These are phyloP conservation scores for Sebastes vulpes DNA, from an alignment of 2,797 vertebrate species.

Conservation along the genomic window DNA sequence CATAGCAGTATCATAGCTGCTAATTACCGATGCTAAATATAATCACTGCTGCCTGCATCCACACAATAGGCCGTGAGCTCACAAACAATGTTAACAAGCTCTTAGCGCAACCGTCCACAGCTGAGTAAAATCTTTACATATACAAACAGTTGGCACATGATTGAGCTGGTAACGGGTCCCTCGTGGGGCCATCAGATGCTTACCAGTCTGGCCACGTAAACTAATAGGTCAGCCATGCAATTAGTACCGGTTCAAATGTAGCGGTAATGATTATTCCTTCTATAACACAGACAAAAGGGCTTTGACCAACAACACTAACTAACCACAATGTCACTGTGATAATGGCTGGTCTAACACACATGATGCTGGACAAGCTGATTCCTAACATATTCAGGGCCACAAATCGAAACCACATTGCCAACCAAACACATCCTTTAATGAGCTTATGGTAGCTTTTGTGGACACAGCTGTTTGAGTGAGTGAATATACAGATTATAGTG, in stretches of 20 bases:
- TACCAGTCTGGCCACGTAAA: conserved; percentile 55
- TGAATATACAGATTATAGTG: background rate
- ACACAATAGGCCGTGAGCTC: conserved; percentile 22
- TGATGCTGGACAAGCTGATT: conserved; percentile 4
- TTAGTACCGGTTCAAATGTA: conserved; percentile 55
- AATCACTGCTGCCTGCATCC: conserved; percentile 25
- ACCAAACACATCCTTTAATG: conserved; percentile 19
- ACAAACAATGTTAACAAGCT: conserved; percentile 59
- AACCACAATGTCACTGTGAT: conserved; percentile 23
- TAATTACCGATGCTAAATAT: conserved; percentile 52
- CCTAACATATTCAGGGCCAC: background rate
- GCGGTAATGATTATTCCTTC: conserved; percentile 68
- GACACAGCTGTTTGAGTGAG: conserved; percentile 16
- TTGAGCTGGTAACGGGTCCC: conserved; percentile 31
- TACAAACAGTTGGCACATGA: conserved; percentile 58
- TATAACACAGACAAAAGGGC: conserved; percentile 52
- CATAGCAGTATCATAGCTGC: conserved; percentile 13
- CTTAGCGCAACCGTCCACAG: conserved; percentile 37
- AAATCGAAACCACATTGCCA: conserved; percentile 23
- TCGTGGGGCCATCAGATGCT: conserved; percentile 51
- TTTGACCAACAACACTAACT: conserved; percentile 48
- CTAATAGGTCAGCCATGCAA: conserved; percentile 54
- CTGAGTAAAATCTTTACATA: conserved; percentile 60
- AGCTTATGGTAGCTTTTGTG: conserved; percentile 28
- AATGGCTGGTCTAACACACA: conserved; percentile 12